Conservation (phyloP, 2,888 invertebrate genomes). For the Microchrysa polita region DNA sequence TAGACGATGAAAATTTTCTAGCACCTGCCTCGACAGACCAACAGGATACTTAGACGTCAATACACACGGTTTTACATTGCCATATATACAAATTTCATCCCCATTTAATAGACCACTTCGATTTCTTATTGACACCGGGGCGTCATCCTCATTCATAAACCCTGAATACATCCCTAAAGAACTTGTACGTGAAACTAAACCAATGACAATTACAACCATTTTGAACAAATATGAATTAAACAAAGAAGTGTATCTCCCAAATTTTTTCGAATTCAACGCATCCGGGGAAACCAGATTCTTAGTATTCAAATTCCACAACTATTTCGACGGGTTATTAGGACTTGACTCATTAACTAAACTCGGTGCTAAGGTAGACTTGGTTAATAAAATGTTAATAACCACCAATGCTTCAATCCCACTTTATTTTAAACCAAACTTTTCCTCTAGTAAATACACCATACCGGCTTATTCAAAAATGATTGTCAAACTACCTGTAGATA, state of each 20-base stretch:
- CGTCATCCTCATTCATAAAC: no score
- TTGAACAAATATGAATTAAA: no score
- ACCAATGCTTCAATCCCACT: slow-evolving; percentile 8
- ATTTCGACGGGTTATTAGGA: neutral
- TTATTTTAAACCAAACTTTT: neutral
- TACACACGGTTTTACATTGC: neutral
- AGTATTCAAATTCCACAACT: slow-evolving; percentile 12
- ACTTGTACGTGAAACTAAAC: neutral
- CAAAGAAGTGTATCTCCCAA: neutral
- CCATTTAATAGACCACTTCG: neutral
- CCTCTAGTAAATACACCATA: neutral
- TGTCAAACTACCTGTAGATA: slow-evolving; percentile 2
- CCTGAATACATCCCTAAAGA: neutral
- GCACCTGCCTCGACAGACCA: neutral
- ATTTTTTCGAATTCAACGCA: neutral
- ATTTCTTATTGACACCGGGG: no score
- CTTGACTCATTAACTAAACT: neutral
- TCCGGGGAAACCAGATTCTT: neutral
- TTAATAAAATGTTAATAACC: slow-evolving; percentile 27
- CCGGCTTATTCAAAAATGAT: neutral
- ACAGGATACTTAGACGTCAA: neutral
- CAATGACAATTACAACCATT: neutral
- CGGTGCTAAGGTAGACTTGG: slow-evolving; percentile 31
- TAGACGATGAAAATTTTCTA: no score
- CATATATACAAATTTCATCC: neutral